A percentile compares a stretch with the other conserved stretches of the same genome.
Evolutionary conservation across 2,888 invertebrate species (phyloP).

Genomic region (Dasysyrphus tricinctus): DNA sequence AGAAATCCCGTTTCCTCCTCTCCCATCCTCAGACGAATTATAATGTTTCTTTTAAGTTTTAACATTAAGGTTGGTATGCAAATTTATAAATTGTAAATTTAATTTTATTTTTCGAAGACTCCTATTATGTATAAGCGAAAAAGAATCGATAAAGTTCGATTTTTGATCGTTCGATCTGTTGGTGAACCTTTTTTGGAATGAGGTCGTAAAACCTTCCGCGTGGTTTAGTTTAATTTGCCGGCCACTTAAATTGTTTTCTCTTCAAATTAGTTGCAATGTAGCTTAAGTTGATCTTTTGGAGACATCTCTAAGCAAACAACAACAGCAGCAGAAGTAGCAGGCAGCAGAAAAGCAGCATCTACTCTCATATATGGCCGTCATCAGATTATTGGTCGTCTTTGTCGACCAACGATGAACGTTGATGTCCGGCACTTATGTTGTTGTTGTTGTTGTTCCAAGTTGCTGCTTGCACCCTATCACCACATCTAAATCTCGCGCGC

Average conservation of each 20-base stretch:
- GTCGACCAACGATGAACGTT: conserved; percentile 28
- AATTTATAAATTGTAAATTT: not conserved
- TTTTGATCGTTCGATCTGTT: not conserved
- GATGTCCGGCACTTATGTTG: conserved; percentile 42
- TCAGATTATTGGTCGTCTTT: conserved; percentile 25
- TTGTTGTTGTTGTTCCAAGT: conserved; percentile 69
- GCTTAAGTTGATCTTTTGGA: conserved; percentile 64
- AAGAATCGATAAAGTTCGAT: conserved; percentile 4
- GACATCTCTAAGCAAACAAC: conserved; percentile 50
- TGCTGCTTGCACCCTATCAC: conserved; percentile 76
- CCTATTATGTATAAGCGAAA: not conserved
- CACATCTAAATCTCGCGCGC: conserved; percentile 75
- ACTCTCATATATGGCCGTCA: conserved; percentile 45
- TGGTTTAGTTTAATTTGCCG: conserved; percentile 73
- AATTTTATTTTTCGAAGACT: not conserved
- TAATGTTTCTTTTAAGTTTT: not conserved
- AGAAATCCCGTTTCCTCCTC: too few species aligned
- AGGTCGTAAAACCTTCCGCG: conserved; percentile 62
- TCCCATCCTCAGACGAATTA: too few species aligned
- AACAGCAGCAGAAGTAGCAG: conserved; percentile 16
- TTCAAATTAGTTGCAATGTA: conserved; percentile 75
- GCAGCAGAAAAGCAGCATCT: conserved; percentile 14
- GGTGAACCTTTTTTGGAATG: not conserved
- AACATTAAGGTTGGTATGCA: not conserved
- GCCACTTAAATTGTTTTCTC: conserved; percentile 73